These are phyloP conservation scores for Serinus canaria DNA, from an alignment of 2,113 vertebrate species.

Conservation along the genomic window DNA sequence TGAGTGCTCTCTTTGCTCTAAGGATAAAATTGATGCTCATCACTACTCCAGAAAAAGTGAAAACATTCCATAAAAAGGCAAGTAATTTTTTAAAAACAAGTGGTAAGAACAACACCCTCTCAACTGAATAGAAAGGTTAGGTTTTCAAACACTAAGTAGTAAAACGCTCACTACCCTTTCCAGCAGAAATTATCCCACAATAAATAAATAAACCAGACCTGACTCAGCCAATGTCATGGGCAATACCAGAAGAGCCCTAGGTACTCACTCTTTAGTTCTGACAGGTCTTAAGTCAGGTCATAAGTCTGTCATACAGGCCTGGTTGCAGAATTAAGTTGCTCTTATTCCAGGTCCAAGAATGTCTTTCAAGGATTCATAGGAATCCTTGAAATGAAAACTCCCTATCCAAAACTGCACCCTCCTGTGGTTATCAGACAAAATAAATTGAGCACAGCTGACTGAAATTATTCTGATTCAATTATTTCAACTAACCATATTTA, in stretches of 20 bases:
- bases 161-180: not conserved
- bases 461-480: constrained; percentile 60
- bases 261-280: not conserved
- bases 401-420: constrained; percentile 31
- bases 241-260: not conserved
- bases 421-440: constrained; percentile 39
- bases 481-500: constrained; percentile 56
- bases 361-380: not conserved
- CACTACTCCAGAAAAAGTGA: not conserved
- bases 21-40: not conserved
- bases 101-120: not conserved
- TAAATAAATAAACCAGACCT: not conserved
- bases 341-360: not conserved
- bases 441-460: constrained; percentile 11
- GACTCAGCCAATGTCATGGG: not conserved
- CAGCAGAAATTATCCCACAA: not conserved
- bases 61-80: not conserved
- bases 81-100: not conserved
- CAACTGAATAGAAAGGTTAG: not conserved
- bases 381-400: constrained; percentile 6
- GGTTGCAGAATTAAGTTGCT: not conserved
- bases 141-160: not conserved
- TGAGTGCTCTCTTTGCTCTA: accelerated
- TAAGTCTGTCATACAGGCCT: not conserved
- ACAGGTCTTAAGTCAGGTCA: not conserved